Base-by-base conservation (phyloP, 2,888 invertebrate genomes). In the Pollenia angustigena region DNA sequence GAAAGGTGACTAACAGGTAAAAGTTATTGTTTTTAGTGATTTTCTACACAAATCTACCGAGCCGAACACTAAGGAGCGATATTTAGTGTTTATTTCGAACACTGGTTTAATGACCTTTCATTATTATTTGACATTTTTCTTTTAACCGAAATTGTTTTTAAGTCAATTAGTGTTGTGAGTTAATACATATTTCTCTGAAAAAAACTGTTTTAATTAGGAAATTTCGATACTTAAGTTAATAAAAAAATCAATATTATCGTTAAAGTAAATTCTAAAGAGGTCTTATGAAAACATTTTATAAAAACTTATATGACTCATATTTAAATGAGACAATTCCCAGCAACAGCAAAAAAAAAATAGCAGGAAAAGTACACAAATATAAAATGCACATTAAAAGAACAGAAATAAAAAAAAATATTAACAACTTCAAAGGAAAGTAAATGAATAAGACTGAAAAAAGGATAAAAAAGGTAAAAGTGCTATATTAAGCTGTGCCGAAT, bases 361-460 rank as follows among this genome's bases (percentile, higher is more conserved):
- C 7, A 4, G 12, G 64, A 64, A 54, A 11, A 1, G 4, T 0
- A 18, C 60, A 75, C 42, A 66, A 42, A 62, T 62, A 7, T 52
- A 40, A 12, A 23, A 52, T 18, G 42, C 6, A 71, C 32, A 14
- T 7, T 40, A 40, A 69, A 46, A 10, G 40, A 58, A 42, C 12
- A 50, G 68, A 75, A 81, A 74, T 74, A 74, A 60, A 69, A 60
- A 79, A 69, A 48, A 14, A 58, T 69, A 79, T 81, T 64, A 81
- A 32, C 71, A 10, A 11, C 23, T 44, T 44, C 18, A 46, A 46
- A 9, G 18, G 4, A 62, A 16, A 52, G 44, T 23, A 14, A 16
- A 54, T 14, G 40, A 50, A 42, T 11, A 42, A n/a, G 0, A 71
- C 69, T 69, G 72, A 1, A 6, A 23, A 32, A 18, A 18, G 71